Evolutionary conservation across 1,140 invertebrate genomes (phyloP).

Genomic region (Pissodes strobi): DNA sequence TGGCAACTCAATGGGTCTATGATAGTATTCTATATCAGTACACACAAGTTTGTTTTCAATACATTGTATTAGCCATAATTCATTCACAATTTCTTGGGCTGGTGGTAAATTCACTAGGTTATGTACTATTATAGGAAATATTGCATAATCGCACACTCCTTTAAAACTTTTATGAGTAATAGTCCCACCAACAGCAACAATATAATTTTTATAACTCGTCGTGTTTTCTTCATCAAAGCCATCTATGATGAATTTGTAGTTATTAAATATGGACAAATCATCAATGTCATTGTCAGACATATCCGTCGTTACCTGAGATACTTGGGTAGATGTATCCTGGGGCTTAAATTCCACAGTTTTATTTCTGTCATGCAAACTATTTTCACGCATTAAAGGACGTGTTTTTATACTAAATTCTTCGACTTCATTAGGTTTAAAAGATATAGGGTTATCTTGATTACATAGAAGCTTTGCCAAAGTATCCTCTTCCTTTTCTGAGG

Average conservation of each 20-base stretch:
- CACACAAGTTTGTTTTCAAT: constrained; percentile 56
- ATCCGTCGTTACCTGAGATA: background rate
- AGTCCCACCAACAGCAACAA: constrained; percentile 30
- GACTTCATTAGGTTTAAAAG: background rate
- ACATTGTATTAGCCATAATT: constrained; percentile 67
- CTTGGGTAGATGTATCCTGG: constrained; percentile 15
- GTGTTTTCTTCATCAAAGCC: constrained; percentile 57
- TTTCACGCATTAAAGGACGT: background rate
- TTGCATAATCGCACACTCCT: constrained; percentile 64
- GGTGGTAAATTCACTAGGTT: constrained; percentile 34
- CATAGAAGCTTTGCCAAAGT: constrained; percentile 15
- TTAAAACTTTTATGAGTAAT: constrained; percentile 14
- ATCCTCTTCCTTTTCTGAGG: constrained; percentile 3
- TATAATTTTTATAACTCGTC: constrained; percentile 28
- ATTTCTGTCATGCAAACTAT: background rate
- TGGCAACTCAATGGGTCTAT: constrained; percentile 61
- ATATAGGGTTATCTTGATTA: background rate
- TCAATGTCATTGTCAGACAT: background rate
- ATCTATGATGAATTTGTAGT: constrained; percentile 56
- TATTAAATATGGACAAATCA: constrained; percentile 51
- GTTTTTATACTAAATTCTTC: background rate
- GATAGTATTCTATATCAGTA: constrained; percentile 63
- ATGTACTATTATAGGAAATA: constrained; percentile 57
- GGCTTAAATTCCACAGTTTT: constrained; percentile 10
- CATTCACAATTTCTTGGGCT: constrained; percentile 60